A percentile compares a stretch with the other conserved stretches of the same genome.
phyloP scores from a whole-genome alignment of 1,140 invertebrate species.

The Stegodyphus mimosarum region DNA sequence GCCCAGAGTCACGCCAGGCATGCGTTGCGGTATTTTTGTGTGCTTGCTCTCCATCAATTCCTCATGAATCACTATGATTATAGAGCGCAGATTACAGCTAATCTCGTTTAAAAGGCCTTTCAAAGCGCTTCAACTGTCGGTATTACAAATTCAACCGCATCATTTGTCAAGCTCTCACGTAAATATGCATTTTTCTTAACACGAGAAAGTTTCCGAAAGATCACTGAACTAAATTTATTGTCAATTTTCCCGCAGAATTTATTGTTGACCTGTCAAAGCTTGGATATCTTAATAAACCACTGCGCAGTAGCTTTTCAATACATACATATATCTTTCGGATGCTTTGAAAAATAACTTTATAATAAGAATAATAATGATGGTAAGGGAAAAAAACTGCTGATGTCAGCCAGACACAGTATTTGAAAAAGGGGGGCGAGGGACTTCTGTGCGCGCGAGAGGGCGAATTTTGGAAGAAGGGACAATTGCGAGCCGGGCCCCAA shows the following conservation, averaged over 20 bases:
- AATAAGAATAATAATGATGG: constrained; percentile 36
- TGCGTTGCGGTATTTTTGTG: no score
- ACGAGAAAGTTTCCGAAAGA: background rate
- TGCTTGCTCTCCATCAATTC: background rate
- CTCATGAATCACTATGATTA: constrained; percentile 22
- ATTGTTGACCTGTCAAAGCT: constrained; percentile 32
- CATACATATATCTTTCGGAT: background rate
- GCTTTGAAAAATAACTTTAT: constrained; percentile 42
- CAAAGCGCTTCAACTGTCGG: background rate
- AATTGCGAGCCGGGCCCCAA: constrained; percentile 48
- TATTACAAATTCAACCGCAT: constrained; percentile 30
- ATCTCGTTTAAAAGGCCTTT: constrained; percentile 11
- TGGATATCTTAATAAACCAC: constrained; percentile 37
- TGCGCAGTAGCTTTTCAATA: background rate
- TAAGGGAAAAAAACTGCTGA: constrained; percentile 12
- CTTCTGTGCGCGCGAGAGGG: background rate
- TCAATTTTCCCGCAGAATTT: background rate
- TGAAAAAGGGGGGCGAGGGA: background rate
- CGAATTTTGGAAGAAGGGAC: background rate
- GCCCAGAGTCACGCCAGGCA: no score
- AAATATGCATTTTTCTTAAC: background rate
- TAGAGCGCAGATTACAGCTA: constrained; percentile 31
- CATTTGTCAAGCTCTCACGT: constrained; percentile 23
- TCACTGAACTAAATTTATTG: background rate
- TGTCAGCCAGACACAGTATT: background rate